Percentiles rank a stretch among this genome's conserved stretches.
phyloP scores from a whole-genome alignment of 1,140 invertebrate species.

The Luehdorfia chinensis region DNA sequence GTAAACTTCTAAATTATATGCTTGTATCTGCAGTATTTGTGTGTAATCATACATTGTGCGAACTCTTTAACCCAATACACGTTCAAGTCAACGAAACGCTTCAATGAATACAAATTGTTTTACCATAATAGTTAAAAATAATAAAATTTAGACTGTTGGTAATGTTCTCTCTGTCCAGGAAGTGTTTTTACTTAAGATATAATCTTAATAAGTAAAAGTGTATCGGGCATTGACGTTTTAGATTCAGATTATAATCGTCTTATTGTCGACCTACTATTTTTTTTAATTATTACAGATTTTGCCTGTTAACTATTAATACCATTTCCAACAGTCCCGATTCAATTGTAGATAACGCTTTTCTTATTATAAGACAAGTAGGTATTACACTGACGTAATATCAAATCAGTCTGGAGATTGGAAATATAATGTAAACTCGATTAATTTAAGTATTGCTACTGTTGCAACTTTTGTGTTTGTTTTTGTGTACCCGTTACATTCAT shows the following conservation, averaged over 20 bases:
- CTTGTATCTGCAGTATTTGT: too few species aligned
- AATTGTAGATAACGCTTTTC: conserved; percentile 1
- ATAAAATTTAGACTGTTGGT: neutral
- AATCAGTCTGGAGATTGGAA: too few species aligned
- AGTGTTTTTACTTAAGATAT: conserved; percentile 5
- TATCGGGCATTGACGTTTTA: neutral
- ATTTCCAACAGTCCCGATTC: neutral
- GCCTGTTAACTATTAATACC: conserved; percentile 1
- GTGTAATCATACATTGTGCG: too few species aligned
- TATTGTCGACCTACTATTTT: neutral
- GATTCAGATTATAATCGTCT: conserved; percentile 2
- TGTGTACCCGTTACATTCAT: too few species aligned
- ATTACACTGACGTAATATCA: too few species aligned
- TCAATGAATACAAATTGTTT: too few species aligned
- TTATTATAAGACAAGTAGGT: neutral
- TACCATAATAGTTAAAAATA: conserved; percentile 1
- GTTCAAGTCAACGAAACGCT: too few species aligned
- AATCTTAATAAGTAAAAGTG: neutral
- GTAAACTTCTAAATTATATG: too few species aligned
- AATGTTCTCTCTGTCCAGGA: neutral
- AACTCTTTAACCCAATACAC: too few species aligned
- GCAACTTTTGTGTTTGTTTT: too few species aligned
- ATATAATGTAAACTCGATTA: too few species aligned
- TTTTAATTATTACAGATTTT: neutral
- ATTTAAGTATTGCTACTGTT: too few species aligned